Evolutionary conservation across 35 echinoderm and acorn worm genomes (phyloP), one percentile per base, ranked within the genome.

Genomic region (Lytechinus pictus): DNA sequence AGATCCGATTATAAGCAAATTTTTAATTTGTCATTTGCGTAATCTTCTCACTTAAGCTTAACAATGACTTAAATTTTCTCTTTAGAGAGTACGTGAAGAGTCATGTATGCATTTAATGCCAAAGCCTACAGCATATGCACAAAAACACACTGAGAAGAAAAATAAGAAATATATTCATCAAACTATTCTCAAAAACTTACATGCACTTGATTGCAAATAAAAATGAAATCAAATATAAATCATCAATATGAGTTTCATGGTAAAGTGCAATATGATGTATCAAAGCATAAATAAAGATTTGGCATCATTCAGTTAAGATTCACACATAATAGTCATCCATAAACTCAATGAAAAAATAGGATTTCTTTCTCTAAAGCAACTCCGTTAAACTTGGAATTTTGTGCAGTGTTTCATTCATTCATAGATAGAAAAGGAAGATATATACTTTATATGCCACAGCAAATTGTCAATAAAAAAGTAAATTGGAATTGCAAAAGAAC

Each of bases 151-250:
- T 24, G 19, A 27, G 16, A 79, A 79, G 66, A 79, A 79, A 24
- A 24, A 16, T 79, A n/a, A 79, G 4, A 79, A 16, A 79, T 24
- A 79, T 79, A 79, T 79, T 79, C n/a, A 79, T 24, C 16, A 79
- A 79, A 71, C 61, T 71, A 71, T 71, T 71, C 61, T 71, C 16
- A 71, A 71, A 71, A 44, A 79, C 88, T 90, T 90, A 90, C 88
- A 90, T 90, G 88, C 88, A 90, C 88, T 44, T 51, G 88, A 33
- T 28, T 90, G 88, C 88, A 79, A 79, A 79, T 72, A 16, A 79
- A 79, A 79, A 79, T 24, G 56, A 58, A 58, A 24, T 24, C 19
- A 79, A 71, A 71, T 24, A 79, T 79, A 2, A 79, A 24, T 79
- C 66, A 79, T 79, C 19, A 79, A 79, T n/a, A 79, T 24, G n/a